Percentiles rank a stretch among this genome's conserved stretches.
phyloP scores from a whole-genome alignment of 2,797 vertebrate genomes.

The Danio albolineatus region DNA sequence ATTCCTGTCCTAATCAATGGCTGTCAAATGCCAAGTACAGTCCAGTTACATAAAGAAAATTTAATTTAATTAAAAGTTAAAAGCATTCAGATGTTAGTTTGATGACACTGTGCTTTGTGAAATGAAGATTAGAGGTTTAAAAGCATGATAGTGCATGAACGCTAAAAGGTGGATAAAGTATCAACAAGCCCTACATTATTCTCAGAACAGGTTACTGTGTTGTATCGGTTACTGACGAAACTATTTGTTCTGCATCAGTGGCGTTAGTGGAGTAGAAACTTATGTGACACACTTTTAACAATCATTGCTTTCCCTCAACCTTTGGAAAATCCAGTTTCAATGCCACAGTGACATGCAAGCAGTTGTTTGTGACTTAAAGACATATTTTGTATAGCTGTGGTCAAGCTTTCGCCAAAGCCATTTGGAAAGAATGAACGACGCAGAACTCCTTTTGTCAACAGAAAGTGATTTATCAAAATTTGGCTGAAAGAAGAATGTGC shows the following conservation, averaged over 20 bases:
- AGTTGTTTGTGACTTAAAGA: slow-evolving; percentile 16
- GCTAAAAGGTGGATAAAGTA: slow-evolving; percentile 9
- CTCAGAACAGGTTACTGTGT: slow-evolving; percentile 6
- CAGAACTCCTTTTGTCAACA: neutral
- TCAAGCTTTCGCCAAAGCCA: neutral
- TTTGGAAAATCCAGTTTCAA: slow-evolving; percentile 6
- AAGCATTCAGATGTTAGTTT: neutral
- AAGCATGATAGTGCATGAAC: neutral
- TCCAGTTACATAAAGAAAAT: neutral
- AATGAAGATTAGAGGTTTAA: slow-evolving; percentile 4
- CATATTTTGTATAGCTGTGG: slow-evolving; percentile 15
- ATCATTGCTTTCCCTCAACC: neutral
- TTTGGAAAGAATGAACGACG: slow-evolving; percentile 10
- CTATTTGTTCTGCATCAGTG: slow-evolving; percentile 16
- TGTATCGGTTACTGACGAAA: slow-evolving; percentile 16
- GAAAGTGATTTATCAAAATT: neutral
- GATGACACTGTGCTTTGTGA: neutral
- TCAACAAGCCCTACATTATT: slow-evolving; percentile 16
- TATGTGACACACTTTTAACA: neutral
- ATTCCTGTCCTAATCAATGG: slow-evolving; percentile 17
- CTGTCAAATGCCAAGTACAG: neutral
- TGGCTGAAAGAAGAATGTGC: neutral
- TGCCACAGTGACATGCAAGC: neutral
- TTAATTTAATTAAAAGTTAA: neutral
- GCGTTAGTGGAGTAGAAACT: neutral